These are phyloP conservation scores for Drosophila merina DNA, from an alignment of 2,888 invertebrate species.

Conservation along the genomic window DNA sequence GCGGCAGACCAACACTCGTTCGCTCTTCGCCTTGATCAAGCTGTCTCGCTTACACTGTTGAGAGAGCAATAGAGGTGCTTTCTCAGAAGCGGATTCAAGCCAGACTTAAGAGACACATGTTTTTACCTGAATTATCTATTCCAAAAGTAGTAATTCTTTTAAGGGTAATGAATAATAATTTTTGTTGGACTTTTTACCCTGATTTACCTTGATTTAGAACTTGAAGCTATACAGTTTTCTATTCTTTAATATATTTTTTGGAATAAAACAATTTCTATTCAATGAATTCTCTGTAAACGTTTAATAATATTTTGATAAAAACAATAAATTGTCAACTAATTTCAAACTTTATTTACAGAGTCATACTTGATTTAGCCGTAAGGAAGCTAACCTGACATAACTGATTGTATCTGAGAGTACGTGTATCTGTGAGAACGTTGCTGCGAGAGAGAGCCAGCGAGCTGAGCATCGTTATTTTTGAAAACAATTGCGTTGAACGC, in stretches of 20 bases:
- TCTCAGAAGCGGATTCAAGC: background rate
- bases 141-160: too few relatives aligned
- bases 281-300: too few relatives aligned
- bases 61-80: background rate
- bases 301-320: too few relatives aligned
- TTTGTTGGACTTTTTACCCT: too few relatives aligned
- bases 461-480: slow-evolving; percentile 63
- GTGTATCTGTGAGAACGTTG: background rate
- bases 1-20: background rate
- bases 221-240: too few relatives aligned
- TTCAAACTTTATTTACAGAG: too few relatives aligned
- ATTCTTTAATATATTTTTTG: too few relatives aligned
- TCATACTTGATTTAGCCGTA: background rate
- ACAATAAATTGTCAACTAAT: too few relatives aligned
- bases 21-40: background rate
- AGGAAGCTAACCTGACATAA: background rate
- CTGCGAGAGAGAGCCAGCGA: background rate
- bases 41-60: slow-evolving; percentile 7
- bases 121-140: too few relatives aligned
- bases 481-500: slow-evolving; percentile 60
- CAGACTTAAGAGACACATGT: background rate
- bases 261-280: too few relatives aligned
- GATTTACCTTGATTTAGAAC: too few relatives aligned
- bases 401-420: background rate
- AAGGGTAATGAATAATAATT: too few relatives aligned